Conservation (phyloP, 2,888 invertebrate species). For the Parochlus steinenii region DNA sequence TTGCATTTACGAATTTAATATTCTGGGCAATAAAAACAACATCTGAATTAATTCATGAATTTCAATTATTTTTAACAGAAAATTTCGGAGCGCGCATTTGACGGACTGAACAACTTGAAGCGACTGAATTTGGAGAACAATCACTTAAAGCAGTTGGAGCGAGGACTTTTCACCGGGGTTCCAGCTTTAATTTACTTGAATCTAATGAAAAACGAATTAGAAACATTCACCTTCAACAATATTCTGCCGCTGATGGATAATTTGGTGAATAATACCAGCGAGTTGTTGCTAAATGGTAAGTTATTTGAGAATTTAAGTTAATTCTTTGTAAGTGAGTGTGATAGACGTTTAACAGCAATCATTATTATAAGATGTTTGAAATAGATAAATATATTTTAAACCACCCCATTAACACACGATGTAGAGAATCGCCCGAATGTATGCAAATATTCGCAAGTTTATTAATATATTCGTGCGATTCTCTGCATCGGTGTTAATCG, state of each 20-base stretch:
- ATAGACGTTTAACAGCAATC: no score
- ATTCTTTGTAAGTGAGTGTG: neutral
- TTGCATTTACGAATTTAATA: no score
- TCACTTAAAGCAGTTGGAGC: constrained; percentile 50
- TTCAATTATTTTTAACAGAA: constrained; percentile 29
- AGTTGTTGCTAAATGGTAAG: constrained; percentile 63
- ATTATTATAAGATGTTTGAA: no score
- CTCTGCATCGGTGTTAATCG: neutral
- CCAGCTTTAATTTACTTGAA: constrained; percentile 56
- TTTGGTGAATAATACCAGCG: constrained; percentile 55
- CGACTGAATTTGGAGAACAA: constrained; percentile 61
- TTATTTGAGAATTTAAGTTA: constrained; percentile 17
- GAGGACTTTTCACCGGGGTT: constrained; percentile 53
- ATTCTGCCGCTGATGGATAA: constrained; percentile 62
- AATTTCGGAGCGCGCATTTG: constrained; percentile 61
- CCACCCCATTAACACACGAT: no score
- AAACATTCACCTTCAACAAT: constrained; percentile 58
- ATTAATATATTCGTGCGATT: neutral
- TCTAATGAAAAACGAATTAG: constrained; percentile 58
- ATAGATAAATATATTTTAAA: no score
- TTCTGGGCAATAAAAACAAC: no score
- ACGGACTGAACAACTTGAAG: constrained; percentile 53
- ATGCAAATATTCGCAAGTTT: neutral
- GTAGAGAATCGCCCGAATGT: no score
- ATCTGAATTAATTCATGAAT: constrained; percentile 5